Evolutionary conservation across 2,113 vertebrate species (phyloP), one percentile per base, ranked within the genome.

Genomic region (Lichenostomus cassidix): DNA sequence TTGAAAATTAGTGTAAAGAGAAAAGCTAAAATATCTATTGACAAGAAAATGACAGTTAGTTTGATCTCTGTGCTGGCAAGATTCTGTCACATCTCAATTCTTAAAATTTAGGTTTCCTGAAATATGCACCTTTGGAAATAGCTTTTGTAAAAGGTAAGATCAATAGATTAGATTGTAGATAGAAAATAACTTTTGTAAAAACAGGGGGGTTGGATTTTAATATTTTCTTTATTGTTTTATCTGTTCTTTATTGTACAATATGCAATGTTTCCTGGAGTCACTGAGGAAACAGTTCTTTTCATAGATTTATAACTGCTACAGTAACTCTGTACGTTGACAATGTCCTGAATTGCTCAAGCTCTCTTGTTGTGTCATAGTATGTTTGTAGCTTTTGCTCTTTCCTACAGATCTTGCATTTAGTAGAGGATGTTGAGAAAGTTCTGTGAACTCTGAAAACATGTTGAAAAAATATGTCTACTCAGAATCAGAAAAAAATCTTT

Each of bases 1-100:
- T 28, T 89, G 73, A 50, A 91, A 82, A 90, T 87, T 83, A 82
- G 20, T 42, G 39, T 70, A 58, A 85, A 76, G 9, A 90, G 44
- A 79, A 90, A 89, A 90, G 25, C 20, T 62, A 53, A 93, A 79
- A 83, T 59, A 49, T 12, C 31, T 75, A 11, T 71, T 52, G 28
- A 75, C 47, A 74, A 74, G 35, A 70, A 55, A 95, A 74, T 83
- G 23, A 74, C 74, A 33, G 18, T 74, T 81, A 55, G 7, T 9
- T 83, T 90, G 47, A 67, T 90, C 12, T 55, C 33, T 4, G 5
- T n/a, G 42, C 37, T 55, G 33, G 14, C 52, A 55, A 74, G 63
- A 44, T 59, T 35, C 39, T 52, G 42, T 86, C 83, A 81, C 2
- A 4, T 94, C 47, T 68, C 53, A 79, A 29, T 52, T 31, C 29